Base-by-base conservation (phyloP, 2,113 vertebrate species). In the Apus apus region DNA sequence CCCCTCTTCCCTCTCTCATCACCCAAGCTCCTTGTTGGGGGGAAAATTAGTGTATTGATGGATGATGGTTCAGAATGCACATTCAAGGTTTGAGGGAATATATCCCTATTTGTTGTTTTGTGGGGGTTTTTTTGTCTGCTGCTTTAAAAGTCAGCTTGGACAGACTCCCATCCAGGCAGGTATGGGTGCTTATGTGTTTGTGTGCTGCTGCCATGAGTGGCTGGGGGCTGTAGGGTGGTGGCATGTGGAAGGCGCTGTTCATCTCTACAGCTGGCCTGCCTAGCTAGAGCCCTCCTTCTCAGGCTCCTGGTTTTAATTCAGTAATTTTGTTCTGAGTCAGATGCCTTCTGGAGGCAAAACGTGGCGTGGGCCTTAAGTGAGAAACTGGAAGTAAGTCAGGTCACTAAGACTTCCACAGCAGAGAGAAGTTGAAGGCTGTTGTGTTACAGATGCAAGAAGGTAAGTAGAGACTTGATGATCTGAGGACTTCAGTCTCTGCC, bases 331-430 rank as follows among this genome's bases (percentile, higher is more conserved):
- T 64, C 18, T 17, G 43, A 91, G 74, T 91, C 46, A 77, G 71
- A 36, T 57, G 29, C 45, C 90, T 91, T 96, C 68, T 95, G 74
- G 57, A 93, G 90, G 64, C 79, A 85, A 86, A 87, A 46, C 8
- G 3, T 87, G 58, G 6, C 51, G 73, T 0, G 3, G 51, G 77
- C 40, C 58, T 76, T 50, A 65, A 65, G 70, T 43, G 73, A 62
- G 58, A 95, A 97, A 61, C 4, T 87, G 70, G 53, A 94, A 94
- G 53, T 80, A 79, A 92, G 95, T 96, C 61, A 68, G 29, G 48
- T 90, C 88, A 11, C 56, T 79, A n/a, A 90, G 76, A 56, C 38
- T 96, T 97, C 38, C 53, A 40, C 1, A 3, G 32, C 48, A 64
- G 19, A 73, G 53, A 50, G 56, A 40, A 82, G 40, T 54, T 87